phyloP scores from a whole-genome alignment of 2,888 invertebrate species.

The Cistogaster globosa region DNA sequence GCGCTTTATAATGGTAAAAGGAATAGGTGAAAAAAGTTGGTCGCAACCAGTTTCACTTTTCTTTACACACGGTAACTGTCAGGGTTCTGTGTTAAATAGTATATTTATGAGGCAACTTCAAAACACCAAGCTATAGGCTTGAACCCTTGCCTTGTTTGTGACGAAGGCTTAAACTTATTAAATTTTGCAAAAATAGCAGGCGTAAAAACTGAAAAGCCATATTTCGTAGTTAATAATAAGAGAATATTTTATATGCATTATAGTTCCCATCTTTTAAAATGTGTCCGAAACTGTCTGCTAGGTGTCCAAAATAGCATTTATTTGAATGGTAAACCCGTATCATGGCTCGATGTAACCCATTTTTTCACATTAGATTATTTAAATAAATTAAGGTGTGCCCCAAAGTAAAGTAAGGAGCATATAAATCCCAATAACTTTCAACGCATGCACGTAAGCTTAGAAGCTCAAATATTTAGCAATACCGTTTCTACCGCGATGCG shows the following conservation, averaged over 20 bases:
- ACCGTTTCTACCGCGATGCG: conserved; percentile 10
- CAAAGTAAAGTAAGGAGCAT: conserved; percentile 32
- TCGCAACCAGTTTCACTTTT: conserved; percentile 17
- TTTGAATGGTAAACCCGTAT: conserved; percentile 11
- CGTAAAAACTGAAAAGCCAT: neutral
- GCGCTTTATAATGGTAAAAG: conserved; percentile 1
- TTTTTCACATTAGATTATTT: conserved; percentile 18
- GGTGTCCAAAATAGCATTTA: conserved; percentile 16
- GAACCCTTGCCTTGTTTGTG: conserved; percentile 22
- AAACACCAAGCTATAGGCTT: conserved; percentile 9
- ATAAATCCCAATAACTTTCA: conserved; percentile 43
- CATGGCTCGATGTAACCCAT: neutral
- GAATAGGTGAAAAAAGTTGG: conserved; percentile 8
- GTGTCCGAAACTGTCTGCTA: conserved; percentile 32
- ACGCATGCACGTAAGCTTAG: conserved; percentile 40
- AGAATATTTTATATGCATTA: conserved; percentile 32
- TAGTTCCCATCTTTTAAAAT: conserved; percentile 39
- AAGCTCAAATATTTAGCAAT: conserved; percentile 22
- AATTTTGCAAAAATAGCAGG: neutral
- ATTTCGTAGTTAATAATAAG: conserved; percentile 21
- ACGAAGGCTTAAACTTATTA: conserved; percentile 3
- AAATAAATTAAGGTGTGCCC: conserved; percentile 28
- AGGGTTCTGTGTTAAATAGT: conserved; percentile 1
- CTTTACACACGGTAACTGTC: neutral
- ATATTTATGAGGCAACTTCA: neutral